A percentile compares a stretch with the other conserved stretches of the same genome.
These are phyloP conservation scores for Drosophila tsacasi DNA, from an alignment of 1,140 invertebrate species.

Conservation along the genomic window DNA sequence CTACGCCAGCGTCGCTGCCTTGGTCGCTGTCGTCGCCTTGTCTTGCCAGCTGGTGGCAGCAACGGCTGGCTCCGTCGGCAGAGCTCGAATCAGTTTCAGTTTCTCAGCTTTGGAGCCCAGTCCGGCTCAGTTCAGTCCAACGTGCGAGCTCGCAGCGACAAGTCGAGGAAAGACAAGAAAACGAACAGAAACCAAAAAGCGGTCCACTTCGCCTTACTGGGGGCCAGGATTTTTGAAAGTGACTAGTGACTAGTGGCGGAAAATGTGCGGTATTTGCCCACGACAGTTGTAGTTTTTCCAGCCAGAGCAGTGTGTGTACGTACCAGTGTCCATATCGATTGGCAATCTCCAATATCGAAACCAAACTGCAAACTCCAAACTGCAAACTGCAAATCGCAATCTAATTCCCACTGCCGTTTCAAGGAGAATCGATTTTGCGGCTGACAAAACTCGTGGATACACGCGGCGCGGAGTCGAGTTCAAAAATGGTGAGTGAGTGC, in stretches of 20 bases:
- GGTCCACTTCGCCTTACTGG: constrained; percentile 27
- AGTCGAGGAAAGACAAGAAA: constrained; percentile 8
- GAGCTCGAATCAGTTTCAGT: constrained; percentile 81
- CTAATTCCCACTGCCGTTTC: constrained; percentile 25
- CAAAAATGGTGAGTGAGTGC: constrained; percentile 62
- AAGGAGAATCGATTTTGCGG: constrained; percentile 47
- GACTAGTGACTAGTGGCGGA: constrained; percentile 49
- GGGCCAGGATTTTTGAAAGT: constrained; percentile 47
- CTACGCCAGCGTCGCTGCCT: constrained; percentile 21
- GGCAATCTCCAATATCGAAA: constrained; percentile 1
- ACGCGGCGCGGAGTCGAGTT: constrained; percentile 41
- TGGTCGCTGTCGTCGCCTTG: constrained; percentile 43
- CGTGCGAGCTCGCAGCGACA: constrained; percentile 72
- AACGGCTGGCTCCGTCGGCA: constrained; percentile 22
- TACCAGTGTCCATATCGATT: constrained; percentile 18
- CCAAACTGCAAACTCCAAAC: constrained; percentile 8
- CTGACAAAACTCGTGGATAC: constrained; percentile 35
- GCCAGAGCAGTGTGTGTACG: constrained; percentile 5
- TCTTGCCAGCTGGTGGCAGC: constrained; percentile 62
- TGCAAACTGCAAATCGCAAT: constrained; percentile 19
- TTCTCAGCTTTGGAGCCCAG: constrained; percentile 31
- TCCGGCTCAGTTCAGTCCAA: constrained; percentile 60
- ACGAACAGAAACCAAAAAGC: constrained; percentile 18
- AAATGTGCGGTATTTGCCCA: constrained; percentile 46
- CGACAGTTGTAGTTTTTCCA: constrained; percentile 31